Percentiles rank a stretch among this genome's conserved stretches.
Conservation (phyloP, 2,113 vertebrate species). For the Bungarus multicinctus region DNA sequence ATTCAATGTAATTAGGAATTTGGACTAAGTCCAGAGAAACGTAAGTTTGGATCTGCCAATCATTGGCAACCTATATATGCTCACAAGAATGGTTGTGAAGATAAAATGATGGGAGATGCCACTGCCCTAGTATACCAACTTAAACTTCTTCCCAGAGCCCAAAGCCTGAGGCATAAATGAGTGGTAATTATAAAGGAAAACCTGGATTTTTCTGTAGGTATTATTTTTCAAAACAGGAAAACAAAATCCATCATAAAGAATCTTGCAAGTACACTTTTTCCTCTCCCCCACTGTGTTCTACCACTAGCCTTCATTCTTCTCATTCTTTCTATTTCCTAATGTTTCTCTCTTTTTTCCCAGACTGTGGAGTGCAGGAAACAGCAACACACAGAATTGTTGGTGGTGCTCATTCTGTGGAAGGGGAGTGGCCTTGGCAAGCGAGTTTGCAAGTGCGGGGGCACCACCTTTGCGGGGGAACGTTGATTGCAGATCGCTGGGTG, state of each 20-base stretch:
- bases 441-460: conserved; percentile 83
- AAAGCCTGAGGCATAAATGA: not conserved
- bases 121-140: not conserved
- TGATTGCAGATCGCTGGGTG: conserved; percentile 88
- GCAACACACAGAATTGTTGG: conserved; percentile 82
- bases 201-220: not conserved
- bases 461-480: conserved; percentile 86
- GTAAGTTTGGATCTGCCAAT: not conserved
- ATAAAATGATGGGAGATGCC: not conserved
- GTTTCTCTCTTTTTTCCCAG: conserved; percentile 55
- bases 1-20: not conserved
- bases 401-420: conserved; percentile 77
- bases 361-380: conserved; percentile 83
- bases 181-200: not conserved
- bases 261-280: not conserved
- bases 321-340: not conserved
- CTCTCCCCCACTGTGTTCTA: not conserved
- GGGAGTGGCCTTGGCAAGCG: conserved; percentile 96
- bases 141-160: not conserved
- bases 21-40: not conserved
- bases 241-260: not conserved
- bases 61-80: not conserved
- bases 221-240: not conserved
- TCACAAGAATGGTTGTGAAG: not conserved
- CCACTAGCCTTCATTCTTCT: not conserved